phyloP scores from a whole-genome alignment of 2,888 invertebrate species.

The Eupithecia pulchellata region DNA sequence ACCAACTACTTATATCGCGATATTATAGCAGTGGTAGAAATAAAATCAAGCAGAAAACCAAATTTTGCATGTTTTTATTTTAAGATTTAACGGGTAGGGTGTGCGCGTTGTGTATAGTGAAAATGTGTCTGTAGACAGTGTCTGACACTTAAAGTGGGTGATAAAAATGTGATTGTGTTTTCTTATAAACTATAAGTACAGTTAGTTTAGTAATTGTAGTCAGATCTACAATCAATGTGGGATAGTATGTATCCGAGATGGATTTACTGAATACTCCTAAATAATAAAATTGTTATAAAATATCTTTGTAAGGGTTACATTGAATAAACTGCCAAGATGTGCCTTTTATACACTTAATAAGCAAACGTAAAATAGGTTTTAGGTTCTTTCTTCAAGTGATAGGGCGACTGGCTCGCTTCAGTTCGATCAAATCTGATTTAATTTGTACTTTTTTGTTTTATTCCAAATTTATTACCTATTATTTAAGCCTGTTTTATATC shows the following conservation, averaged over 20 bases:
- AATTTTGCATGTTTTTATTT: constrained; percentile 69
- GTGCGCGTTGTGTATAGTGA: constrained; percentile 67
- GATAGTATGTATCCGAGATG: constrained; percentile 42
- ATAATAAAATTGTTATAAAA: constrained; percentile 73
- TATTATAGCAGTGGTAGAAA: constrained; percentile 45
- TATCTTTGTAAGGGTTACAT: constrained; percentile 58
- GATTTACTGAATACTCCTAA: constrained; percentile 68
- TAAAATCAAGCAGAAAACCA: constrained; percentile 66
- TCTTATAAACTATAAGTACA: constrained; percentile 76
- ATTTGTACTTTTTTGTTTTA: constrained; percentile 47
- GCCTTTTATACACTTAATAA: constrained; percentile 78
- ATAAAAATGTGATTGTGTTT: constrained; percentile 85
- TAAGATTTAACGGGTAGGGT: constrained; percentile 67
- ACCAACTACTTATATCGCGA: background rate
- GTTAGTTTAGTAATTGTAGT: constrained; percentile 59
- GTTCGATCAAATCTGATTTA: constrained; percentile 60
- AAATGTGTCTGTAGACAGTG: constrained; percentile 72
- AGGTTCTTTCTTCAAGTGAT: constrained; percentile 56
- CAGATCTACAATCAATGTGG: constrained; percentile 57
- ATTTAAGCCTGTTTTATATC: constrained; percentile 72
- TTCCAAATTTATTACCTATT: constrained; percentile 41
- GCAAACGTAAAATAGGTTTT: constrained; percentile 54
- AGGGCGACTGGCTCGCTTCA: constrained; percentile 78
- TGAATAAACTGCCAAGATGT: constrained; percentile 81
- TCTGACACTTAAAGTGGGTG: constrained; percentile 70